Evolutionary conservation across 2,888 invertebrate species (phyloP).

Genomic region (Drosophila kokeensis): DNA sequence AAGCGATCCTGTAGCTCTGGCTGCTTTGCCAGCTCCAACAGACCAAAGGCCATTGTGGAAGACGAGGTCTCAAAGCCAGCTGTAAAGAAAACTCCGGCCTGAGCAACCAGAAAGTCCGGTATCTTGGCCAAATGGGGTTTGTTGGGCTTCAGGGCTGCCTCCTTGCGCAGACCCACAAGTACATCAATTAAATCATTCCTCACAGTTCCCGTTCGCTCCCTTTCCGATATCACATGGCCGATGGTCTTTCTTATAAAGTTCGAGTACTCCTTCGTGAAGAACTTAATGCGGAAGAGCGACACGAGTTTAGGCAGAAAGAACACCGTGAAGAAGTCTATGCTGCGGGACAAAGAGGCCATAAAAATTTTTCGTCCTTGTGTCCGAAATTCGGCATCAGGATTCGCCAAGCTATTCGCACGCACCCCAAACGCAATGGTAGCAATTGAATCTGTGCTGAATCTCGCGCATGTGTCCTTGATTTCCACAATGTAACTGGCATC

Average conservation of each 20-base stretch:
- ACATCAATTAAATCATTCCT: constrained; percentile 86
- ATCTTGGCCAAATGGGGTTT: constrained; percentile 61
- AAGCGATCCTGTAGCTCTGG: constrained; percentile 84
- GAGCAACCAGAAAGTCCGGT: constrained; percentile 82
- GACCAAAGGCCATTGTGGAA: constrained; percentile 85
- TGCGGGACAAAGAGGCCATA: constrained; percentile 58
- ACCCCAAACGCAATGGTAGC: constrained; percentile 83
- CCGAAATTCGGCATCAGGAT: constrained; percentile 82
- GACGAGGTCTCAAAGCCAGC: constrained; percentile 85
- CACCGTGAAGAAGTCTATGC: constrained; percentile 73
- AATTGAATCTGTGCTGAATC: constrained; percentile 83
- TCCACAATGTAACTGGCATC: constrained; percentile 63
- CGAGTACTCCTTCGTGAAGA: constrained; percentile 75
- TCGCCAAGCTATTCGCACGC: constrained; percentile 77
- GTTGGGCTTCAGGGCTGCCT: constrained; percentile 54
- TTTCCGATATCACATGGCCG: constrained; percentile 83
- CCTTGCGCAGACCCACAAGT: constrained; percentile 84
- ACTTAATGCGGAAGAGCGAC: constrained; percentile 65
- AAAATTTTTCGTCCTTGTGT: constrained; percentile 71
- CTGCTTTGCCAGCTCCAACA: constrained; percentile 84
- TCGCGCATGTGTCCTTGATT: constrained; percentile 77
- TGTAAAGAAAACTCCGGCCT: constrained; percentile 83
- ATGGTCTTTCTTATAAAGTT: constrained; percentile 84
- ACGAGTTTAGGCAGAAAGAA: constrained; percentile 83
- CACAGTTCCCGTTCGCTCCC: constrained; percentile 82